Evolutionary conservation across 2,888 invertebrate species (phyloP).

Genomic region (Spilosoma lubricipeda): DNA sequence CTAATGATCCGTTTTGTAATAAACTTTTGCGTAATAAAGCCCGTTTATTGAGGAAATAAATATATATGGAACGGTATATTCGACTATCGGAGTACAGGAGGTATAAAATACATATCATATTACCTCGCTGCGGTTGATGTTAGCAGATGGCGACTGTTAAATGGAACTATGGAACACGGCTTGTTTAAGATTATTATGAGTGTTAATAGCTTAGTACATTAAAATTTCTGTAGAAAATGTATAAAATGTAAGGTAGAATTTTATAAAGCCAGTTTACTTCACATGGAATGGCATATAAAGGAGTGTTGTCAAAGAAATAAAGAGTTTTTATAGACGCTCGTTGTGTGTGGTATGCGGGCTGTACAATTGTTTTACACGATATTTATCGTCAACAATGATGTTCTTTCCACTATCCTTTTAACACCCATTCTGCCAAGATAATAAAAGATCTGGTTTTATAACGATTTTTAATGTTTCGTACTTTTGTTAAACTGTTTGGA

Average conservation of each 20-base stretch:
- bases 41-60: background rate
- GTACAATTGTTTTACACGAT: slow-evolving; percentile 55
- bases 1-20: background rate
- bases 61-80: background rate
- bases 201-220: background rate
- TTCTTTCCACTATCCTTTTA: slow-evolving; percentile 40
- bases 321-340: slow-evolving; percentile 54
- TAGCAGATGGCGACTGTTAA: background rate
- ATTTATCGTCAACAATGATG: slow-evolving; percentile 55
- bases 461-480: slow-evolving; percentile 37
- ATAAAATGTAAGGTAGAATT: slow-evolving; percentile 29
- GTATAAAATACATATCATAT: background rate
- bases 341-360: slow-evolving; percentile 61
- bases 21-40: background rate
- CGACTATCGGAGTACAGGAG: background rate
- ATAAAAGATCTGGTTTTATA: slow-evolving; percentile 45
- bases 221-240: slow-evolving; percentile 22
- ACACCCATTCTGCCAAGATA: slow-evolving; percentile 29
- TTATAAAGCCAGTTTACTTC: slow-evolving; percentile 22
- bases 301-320: slow-evolving; percentile 41
- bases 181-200: background rate
- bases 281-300: slow-evolving; percentile 27
- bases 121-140: background rate
- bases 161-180: background rate
- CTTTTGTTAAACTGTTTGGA: slow-evolving; percentile 24